Base-by-base conservation (phyloP, 2,888 invertebrate genomes). In the Eupeodes luniger region DNA sequence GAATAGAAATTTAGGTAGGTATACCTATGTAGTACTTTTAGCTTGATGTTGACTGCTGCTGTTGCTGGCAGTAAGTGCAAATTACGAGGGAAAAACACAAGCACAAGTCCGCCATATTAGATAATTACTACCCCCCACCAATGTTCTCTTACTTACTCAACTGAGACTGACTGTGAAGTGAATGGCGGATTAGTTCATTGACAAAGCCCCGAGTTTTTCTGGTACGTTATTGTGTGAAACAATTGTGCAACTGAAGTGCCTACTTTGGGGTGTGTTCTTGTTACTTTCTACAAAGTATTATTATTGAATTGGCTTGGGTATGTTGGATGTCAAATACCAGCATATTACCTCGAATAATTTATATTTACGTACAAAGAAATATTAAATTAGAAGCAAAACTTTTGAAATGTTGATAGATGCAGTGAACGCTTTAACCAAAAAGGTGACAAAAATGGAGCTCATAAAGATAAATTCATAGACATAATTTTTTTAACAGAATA, bases 191-290 rank as follows among this genome's bases (percentile, higher is more conserved):
- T 72, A 19, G 53, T n/a, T 79, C 27, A 36, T 40, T 70, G 51
- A 55, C 61, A 75, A 16, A 66, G 12, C 67, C 70, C 51, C 49
- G 12, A 67, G 62, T 77, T 72, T 77, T 76, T 51, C 64, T 76
- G 70, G 44, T 74, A 34, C 72, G 76, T 70, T 72, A 49, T 84
- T 51, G 62, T 75, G 69, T 49, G 4, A n/a, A 27, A 49, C 53
- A 16, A 34, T 51, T n/a, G 44, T 81, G 76, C 81, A 77, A 74
- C 59, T 81, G 77, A 85, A 85, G 81, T 85, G 81, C 53, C 77
- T 62, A 74, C 78, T 82, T 79, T 86, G 78, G 85, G 85, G 85
- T 86, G 85, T 86, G 85, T 85, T 81, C 67, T 59, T 67, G 7
- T n/a, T 67, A 7, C 2, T 47, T 72, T 44, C 34, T 70, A 66